These are phyloP conservation scores for Mechanitis messenoides DNA, from an alignment of 2,888 invertebrate genomes.

Conservation along the genomic window DNA sequence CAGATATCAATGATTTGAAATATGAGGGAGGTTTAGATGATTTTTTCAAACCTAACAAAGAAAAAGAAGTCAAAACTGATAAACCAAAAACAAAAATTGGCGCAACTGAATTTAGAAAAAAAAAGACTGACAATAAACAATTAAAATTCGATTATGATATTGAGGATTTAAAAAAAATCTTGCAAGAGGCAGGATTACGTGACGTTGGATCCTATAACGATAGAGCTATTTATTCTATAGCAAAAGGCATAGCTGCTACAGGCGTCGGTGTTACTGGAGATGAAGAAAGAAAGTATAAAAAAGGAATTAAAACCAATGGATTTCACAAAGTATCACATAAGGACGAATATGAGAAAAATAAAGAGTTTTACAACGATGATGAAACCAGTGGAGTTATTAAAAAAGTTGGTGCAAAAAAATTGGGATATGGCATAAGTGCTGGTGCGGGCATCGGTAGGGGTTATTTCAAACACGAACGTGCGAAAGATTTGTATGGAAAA, in stretches of 20 bases:
- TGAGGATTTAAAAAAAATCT: constrained; percentile 53
- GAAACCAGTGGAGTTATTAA: constrained; percentile 70
- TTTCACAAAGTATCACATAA: constrained; percentile 77
- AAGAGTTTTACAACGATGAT: constrained; percentile 75
- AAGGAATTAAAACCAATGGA: constrained; percentile 75
- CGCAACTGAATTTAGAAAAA: constrained; percentile 50
- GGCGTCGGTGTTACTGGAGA: constrained; percentile 60
- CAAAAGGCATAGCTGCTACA: constrained; percentile 54
- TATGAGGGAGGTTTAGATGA: constrained; percentile 58
- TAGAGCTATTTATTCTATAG: constrained; percentile 57
- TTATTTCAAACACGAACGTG: constrained; percentile 56
- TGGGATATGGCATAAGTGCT: constrained; percentile 58
- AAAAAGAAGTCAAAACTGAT: constrained; percentile 29
- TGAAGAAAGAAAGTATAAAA: constrained; percentile 68
- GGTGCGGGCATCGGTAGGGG: constrained; percentile 63
- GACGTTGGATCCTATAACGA: constrained; percentile 55
- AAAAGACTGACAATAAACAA: constrained; percentile 46
- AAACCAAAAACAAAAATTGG: constrained; percentile 37
- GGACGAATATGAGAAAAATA: constrained; percentile 78
- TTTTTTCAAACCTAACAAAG: constrained; percentile 45
- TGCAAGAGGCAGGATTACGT: constrained; percentile 44
- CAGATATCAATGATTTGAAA: constrained; percentile 48
- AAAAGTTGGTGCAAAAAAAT: constrained; percentile 69
- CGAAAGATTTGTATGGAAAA: constrained; percentile 64
- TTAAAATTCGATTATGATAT: constrained; percentile 46